These are phyloP conservation scores for Tympanuchus pallidicinctus DNA, from an alignment of 2,113 vertebrate species.

Conservation along the genomic window DNA sequence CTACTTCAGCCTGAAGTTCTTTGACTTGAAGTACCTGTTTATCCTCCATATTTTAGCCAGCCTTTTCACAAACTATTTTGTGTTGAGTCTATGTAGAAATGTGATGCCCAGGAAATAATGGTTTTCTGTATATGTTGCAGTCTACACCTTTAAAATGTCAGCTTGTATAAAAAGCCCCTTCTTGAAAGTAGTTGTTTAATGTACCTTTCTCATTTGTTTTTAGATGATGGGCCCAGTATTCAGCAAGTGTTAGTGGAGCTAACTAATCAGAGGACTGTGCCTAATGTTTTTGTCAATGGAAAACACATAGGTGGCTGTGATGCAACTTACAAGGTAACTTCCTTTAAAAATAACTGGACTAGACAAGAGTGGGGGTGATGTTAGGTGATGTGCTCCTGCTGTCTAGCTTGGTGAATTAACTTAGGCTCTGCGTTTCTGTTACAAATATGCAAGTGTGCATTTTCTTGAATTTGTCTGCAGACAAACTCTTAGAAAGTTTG, in stretches of 20 bases:
- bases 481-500: not conserved
- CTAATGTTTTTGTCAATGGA: slow-evolving; percentile 95
- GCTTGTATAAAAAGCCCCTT: not conserved
- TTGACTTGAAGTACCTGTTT: not conserved
- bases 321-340: slow-evolving; percentile 87
- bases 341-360: not conserved
- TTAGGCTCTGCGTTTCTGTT: not conserved
- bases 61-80: not conserved
- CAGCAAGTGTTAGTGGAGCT: slow-evolving; percentile 89
- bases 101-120: not conserved
- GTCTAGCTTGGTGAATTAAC: not conserved
- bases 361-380: not conserved
- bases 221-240: slow-evolving; percentile 88
- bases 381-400: not conserved
- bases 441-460: not conserved
- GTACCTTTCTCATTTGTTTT: not conserved
- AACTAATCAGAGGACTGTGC: slow-evolving; percentile 92
- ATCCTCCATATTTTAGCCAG: not conserved
- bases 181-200: not conserved
- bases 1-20: not conserved
- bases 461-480: not conserved
- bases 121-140: not conserved
- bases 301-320: slow-evolving; percentile 93
- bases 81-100: not conserved
- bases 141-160: not conserved